A percentile compares a stretch with the other conserved stretches of the same genome.
These are phyloP conservation scores for Neodontobutis hainanensis DNA, from an alignment of 2,113 vertebrate genomes.

Conservation along the genomic window DNA sequence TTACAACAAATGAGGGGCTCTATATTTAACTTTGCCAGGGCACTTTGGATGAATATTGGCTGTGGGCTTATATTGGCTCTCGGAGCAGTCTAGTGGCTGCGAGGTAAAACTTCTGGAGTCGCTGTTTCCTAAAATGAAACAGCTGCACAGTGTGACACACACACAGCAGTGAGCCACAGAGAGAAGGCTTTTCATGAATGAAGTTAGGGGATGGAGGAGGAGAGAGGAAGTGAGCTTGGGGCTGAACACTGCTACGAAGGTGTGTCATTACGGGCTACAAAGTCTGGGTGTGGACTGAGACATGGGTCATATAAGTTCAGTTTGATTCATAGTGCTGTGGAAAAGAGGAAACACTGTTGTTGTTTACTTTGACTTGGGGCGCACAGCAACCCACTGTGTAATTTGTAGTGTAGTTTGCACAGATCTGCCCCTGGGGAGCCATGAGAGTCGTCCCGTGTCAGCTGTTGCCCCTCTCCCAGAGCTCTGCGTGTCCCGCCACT, in stretches of 20 bases:
- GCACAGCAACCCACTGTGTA: conserved; percentile 74
- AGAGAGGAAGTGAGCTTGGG: conserved; percentile 52
- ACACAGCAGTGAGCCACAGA: conserved; percentile 40
- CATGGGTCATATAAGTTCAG: conserved; percentile 68
- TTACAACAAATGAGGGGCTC: conserved; percentile 75
- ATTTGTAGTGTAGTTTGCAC: conserved; percentile 73
- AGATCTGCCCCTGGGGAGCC: conserved; percentile 68
- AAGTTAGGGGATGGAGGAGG: conserved; percentile 66
- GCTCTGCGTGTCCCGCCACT: conserved; percentile 41
- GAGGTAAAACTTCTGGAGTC: conserved; percentile 77
- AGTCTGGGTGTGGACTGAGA: conserved; percentile 62
- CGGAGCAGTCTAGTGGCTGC: conserved; percentile 74
- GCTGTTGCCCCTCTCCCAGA: conserved; percentile 47
- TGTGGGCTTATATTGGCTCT: conserved; percentile 78
- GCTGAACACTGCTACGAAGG: conserved; percentile 59
- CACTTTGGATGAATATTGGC: conserved; percentile 74
- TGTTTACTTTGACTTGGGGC: conserved; percentile 70
- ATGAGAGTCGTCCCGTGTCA: conserved; percentile 58
- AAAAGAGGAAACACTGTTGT: conserved; percentile 64
- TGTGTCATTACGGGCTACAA: conserved; percentile 67
- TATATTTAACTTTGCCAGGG: conserved; percentile 82
- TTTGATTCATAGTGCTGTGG: conserved; percentile 57
- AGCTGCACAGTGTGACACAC: conserved; percentile 77
- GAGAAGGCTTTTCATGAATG: conserved; percentile 78
- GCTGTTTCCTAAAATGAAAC: conserved; percentile 80